A percentile compares a stretch with the other conserved stretches of the same genome.
Conservation (phyloP, 2,888 invertebrate genomes). For the Polymixis flavicincta region DNA sequence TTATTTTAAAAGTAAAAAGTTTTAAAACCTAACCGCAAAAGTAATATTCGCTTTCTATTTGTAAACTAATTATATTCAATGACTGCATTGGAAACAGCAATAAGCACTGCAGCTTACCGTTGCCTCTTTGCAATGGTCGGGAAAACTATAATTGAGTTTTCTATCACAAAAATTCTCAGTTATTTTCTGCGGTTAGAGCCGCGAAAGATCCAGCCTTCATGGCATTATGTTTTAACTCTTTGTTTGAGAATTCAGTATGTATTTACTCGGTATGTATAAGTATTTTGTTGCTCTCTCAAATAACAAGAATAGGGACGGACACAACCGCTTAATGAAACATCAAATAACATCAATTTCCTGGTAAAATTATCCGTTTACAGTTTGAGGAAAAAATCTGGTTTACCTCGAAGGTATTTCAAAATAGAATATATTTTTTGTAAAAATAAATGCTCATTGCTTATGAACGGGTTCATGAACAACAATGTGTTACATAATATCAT, state of each 20-base stretch:
- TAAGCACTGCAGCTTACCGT: conserved; percentile 33
- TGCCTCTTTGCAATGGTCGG: conserved; percentile 22
- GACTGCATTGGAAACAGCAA: conserved; percentile 17
- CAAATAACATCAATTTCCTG: conserved; percentile 16
- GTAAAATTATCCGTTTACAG: neutral
- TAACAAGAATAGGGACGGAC: neutral
- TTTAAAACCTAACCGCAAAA: conserved; percentile 6
- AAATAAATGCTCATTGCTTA: conserved; percentile 25
- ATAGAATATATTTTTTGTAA: conserved; percentile 5
- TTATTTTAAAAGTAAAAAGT: conserved; percentile 21
- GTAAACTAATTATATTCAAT: conserved; percentile 51
- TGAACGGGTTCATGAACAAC: conserved; percentile 15
- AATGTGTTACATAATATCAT: neutral
- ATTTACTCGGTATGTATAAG: neutral
- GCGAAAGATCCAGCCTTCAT: neutral
- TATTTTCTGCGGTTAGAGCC: conserved; percentile 29
- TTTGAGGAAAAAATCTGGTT: neutral
- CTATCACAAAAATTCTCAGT: conserved; percentile 34
- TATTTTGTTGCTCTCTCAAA: neutral
- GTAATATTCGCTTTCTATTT: conserved; percentile 25
- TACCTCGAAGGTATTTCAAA: neutral
- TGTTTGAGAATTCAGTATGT: conserved; percentile 1
- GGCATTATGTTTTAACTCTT: conserved; percentile 7
- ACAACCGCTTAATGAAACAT: conserved; percentile 16
- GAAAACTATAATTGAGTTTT: conserved; percentile 51